Evolutionary conservation across 1,140 invertebrate genomes (phyloP), one percentile per base, ranked within the genome.

Genomic region (Achroia grisella): DNA sequence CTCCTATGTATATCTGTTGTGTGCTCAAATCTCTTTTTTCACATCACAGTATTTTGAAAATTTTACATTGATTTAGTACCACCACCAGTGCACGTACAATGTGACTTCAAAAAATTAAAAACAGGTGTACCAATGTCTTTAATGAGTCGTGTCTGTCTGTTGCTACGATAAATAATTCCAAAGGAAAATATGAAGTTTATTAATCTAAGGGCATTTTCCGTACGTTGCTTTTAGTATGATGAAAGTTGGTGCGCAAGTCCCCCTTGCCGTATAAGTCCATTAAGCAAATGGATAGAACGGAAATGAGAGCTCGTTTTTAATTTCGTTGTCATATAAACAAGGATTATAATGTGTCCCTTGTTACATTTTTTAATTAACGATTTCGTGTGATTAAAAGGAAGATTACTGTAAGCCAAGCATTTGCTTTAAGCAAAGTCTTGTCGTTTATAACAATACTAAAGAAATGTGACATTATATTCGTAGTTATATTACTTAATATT

Each of bases 161-260:
- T n/a, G n/a, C n/a, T n/a, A 44, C n/a, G n/a, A 27, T 39, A 28
- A 48, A 43, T 55, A 52, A 23, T 33, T 54, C 51, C 50, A 31
- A 39, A 40, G 44, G 15, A 56, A 61, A 73, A 67, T 66, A 67
- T 62, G 52, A 62, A 71, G 48, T 70, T 62, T 74, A 81, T 74
- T 78, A 81, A 78, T 78, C 72, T 71, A 55, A 63, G 62, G 71
- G 72, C 53, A 75, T 78, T 75, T 72, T 71, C 64, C 60, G 71
- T 76, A 72, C 70, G 68, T 65, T 71, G 74, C 72, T 81, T 81
- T 81, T 81, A 81, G 77, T 75, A 55, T 81, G 74, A 81, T 82
- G 78, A 82, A 80, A 80, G 76, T 79, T 69, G 54, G 62, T 69
- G 55, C 64, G 60, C 48, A 52, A 72, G 65, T 80, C 78, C 76